Conservation (phyloP, 1,140 invertebrate genomes). For the Camponotus vicinus region DNA sequence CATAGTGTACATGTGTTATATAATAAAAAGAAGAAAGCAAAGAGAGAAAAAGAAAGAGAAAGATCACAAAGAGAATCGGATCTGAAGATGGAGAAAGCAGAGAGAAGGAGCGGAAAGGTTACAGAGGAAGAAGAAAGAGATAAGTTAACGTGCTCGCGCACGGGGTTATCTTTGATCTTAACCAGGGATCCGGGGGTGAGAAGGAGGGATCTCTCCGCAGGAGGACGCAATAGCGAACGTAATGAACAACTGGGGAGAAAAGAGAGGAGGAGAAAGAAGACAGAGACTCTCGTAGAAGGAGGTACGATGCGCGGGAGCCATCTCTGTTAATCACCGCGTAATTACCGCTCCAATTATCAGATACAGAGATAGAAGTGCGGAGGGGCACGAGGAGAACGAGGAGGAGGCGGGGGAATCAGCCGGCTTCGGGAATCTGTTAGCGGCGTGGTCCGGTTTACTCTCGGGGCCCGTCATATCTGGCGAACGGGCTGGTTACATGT, state of each 20-base stretch:
- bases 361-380: conserved; percentile 82
- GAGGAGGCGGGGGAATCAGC: conserved; percentile 17
- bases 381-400: not conserved
- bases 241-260: conserved; percentile 41
- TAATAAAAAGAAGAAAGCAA: not conserved
- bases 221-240: conserved; percentile 33
- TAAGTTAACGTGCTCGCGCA: conserved; percentile 62
- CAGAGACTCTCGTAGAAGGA: conserved; percentile 73
- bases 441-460: conserved; percentile 54
- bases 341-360: conserved; percentile 86
- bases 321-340: conserved; percentile 86
- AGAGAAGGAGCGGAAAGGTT: not conserved
- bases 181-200: conserved; percentile 46
- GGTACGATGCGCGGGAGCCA: conserved; percentile 84
- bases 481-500: conserved; percentile 27
- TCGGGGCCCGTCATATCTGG: conserved; percentile 50
- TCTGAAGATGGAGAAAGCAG: not conserved
- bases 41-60: conserved; percentile 20
- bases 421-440: conserved; percentile 79
- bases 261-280: conserved; percentile 48
- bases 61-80: not conserved
- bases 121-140: conserved; percentile 23
- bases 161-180: conserved; percentile 76
- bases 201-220: not conserved
- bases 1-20: not conserved